Conservation (phyloP, 64 coral and sea anemone species). For the Montipora capricornis region DNA sequence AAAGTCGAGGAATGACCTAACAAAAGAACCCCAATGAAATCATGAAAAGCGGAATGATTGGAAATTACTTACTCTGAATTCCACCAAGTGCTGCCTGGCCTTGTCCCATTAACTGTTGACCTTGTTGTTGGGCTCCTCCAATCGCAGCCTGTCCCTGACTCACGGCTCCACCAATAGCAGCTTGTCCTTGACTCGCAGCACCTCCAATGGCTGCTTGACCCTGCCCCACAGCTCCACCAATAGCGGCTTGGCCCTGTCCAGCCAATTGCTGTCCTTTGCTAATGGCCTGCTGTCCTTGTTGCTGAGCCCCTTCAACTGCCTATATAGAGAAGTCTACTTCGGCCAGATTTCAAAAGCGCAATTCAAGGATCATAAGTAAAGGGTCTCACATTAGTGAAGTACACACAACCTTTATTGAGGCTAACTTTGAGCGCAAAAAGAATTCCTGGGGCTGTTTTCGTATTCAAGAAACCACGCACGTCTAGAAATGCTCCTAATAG, state of each 20-base stretch:
- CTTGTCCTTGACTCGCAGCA: constrained; percentile 46
- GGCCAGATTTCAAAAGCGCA: too few species aligned
- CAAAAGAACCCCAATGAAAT: background rate
- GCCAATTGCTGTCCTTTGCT: constrained; percentile 61
- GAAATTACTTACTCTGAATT: constrained; percentile 32
- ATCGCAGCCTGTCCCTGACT: constrained; percentile 52
- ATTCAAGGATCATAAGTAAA: too few species aligned
- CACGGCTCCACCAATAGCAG: constrained; percentile 33
- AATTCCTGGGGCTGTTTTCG: too few species aligned
- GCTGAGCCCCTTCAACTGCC: constrained; percentile 1
- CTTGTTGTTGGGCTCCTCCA: constrained; percentile 61
- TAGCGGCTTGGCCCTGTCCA: constrained; percentile 40
- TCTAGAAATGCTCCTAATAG: too few species aligned
- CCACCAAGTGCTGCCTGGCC: constrained; percentile 77
- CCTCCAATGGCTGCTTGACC: constrained; percentile 44
- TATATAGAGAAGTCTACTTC: background rate
- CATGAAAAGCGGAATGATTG: background rate
- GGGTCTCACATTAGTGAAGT: too few species aligned
- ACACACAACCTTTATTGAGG: too few species aligned
- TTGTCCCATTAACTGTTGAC: constrained; percentile 63
- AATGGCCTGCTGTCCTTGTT: constrained; percentile 47
- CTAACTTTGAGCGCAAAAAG: too few species aligned
- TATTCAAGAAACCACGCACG: too few species aligned
- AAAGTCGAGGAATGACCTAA: background rate
- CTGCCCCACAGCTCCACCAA: constrained; percentile 40